Conservation (phyloP, 2,888 invertebrate genomes). For the Lordiphosa andalusiaca region DNA sequence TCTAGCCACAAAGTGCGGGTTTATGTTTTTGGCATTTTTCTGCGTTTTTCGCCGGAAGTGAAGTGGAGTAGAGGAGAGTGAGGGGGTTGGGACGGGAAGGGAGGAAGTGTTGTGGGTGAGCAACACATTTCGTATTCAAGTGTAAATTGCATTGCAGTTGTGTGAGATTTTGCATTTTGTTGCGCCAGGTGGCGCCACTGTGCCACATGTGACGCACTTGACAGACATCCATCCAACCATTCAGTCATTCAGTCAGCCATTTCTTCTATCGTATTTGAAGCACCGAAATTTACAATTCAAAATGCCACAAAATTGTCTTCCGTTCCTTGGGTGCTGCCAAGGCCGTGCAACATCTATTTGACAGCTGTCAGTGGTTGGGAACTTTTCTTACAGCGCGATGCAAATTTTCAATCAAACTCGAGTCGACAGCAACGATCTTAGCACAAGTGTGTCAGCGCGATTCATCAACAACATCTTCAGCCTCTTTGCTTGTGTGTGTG, state of each 20-base stretch:
- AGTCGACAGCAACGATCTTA: slow-evolving; percentile 33
- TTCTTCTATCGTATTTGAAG: slow-evolving; percentile 42
- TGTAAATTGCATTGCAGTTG: slow-evolving; percentile 73
- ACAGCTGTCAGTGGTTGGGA: slow-evolving; percentile 60
- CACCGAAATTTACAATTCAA: slow-evolving; percentile 71
- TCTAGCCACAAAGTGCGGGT: slow-evolving; percentile 3
- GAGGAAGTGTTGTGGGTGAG: slow-evolving; percentile 4
- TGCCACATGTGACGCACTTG: slow-evolving; percentile 57
- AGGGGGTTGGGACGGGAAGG: no score
- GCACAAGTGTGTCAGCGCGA: slow-evolving; percentile 50
- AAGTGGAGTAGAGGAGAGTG: no score
- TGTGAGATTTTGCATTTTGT: slow-evolving; percentile 69
- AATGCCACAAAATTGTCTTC: slow-evolving; percentile 67
- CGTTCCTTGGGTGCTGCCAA: slow-evolving; percentile 23
- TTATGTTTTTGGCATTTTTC: slow-evolving; percentile 47
- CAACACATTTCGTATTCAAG: slow-evolving; percentile 64
- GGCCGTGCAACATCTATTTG: slow-evolving; percentile 58
- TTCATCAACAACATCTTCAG: slow-evolving; percentile 57
- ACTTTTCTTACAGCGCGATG: slow-evolving; percentile 52
- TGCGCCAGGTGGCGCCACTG: slow-evolving; percentile 56
- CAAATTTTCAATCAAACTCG: slow-evolving; percentile 67
- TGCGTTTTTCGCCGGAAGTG: background rate
- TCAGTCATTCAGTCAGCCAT: slow-evolving; percentile 14
- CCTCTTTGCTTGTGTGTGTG: slow-evolving; percentile 1
- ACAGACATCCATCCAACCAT: slow-evolving; percentile 31